Evolutionary conservation across 2,113 vertebrate species (phyloP), one percentile per base, ranked within the genome.

Genomic region (Beaufortia kweichowensis): DNA sequence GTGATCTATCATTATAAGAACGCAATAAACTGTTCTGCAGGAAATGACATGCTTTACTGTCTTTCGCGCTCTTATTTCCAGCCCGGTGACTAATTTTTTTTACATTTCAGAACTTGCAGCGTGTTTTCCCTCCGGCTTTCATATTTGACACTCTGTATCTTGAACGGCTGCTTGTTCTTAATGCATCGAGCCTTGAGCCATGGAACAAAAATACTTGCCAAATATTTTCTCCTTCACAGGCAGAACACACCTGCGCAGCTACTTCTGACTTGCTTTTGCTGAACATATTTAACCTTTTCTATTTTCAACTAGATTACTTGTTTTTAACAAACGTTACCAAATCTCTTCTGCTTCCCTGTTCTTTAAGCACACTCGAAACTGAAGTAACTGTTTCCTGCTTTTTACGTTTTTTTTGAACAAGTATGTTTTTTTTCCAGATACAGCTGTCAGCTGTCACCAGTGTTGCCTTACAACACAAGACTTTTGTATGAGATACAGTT

Each of bases 1-100:
- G n/a, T 53, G 73, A 79, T 84, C 67, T 67, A 76, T 31, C 69
- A 48, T 35, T 75, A 57, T 73, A 33, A 76, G 53, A 70, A 75
- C 9, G 60, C 53, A 21, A 41, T 39, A 56, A 73, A 59, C 31
- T 56, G 29, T 23, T 56, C 62, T 77, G 73, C 57, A 41, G 33
- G 64, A 75, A 73, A 81, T 79, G 8, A 77, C 43, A 28, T 76
- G 68, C 41, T 39, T 43, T 26, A 50, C 31, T 57, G 19, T 57
- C 3, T 43, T 26, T 14, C 0, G 3, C 63, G 21, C 23, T 48
- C 14, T 48, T 31, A 33, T 29, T 74, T 26, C n/a, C 69, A 57
- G n/a, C 19, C 5, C 24, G 41, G 23, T 55, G 43, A 76, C 24
- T 31, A 55, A 48, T 60, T 11, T 29, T 29, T 72, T 79, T 35